A percentile compares a stretch with the other conserved stretches of the same genome.
These are phyloP conservation scores for Villa cingulata DNA, from an alignment of 2,888 invertebrate species.

Conservation along the genomic window DNA sequence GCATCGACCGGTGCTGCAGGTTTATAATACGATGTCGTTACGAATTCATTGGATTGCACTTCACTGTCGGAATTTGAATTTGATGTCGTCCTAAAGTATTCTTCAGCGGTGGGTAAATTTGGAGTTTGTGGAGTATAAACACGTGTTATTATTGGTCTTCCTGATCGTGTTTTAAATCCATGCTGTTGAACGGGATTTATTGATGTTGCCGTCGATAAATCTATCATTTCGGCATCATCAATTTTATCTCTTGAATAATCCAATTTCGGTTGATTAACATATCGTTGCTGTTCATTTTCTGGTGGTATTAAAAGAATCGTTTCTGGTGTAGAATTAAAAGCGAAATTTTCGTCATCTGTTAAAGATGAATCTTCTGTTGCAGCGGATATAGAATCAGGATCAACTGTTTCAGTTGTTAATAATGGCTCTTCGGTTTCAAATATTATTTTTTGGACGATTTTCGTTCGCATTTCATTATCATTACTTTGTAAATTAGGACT, in stretches of 20 bases:
- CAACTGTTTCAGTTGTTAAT: not conserved
- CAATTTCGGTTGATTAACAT: not conserved
- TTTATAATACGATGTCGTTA: conserved; percentile 33
- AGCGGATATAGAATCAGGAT: not conserved
- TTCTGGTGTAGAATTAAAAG: conserved; percentile 28
- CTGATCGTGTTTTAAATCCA: conserved; percentile 25
- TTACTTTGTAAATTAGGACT: not conserved
- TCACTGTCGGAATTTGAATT: conserved; percentile 12
- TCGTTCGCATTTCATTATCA: not conserved
- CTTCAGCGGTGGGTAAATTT: conserved; percentile 32
- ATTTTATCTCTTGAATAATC: not conserved
- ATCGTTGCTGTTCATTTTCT: conserved; percentile 27
- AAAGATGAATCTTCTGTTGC: not conserved
- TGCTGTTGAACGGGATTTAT: conserved; percentile 9
- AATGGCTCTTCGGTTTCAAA: not conserved
- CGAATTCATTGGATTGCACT: conserved; percentile 13
- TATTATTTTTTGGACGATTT: not conserved
- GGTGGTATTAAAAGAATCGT: conserved; percentile 34
- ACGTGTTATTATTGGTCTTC: conserved; percentile 47
- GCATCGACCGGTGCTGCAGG: conserved; percentile 34
- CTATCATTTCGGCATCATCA: not conserved
- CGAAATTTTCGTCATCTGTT: conserved; percentile 17
- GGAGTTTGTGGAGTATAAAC: conserved; percentile 35
- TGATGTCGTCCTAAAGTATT: conserved; percentile 28
- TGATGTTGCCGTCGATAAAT: not conserved